Percentiles rank a stretch among this genome's conserved stretches.
phyloP scores from a whole-genome alignment of 2,797 vertebrate genomes.

The Anguilla anguilla region DNA sequence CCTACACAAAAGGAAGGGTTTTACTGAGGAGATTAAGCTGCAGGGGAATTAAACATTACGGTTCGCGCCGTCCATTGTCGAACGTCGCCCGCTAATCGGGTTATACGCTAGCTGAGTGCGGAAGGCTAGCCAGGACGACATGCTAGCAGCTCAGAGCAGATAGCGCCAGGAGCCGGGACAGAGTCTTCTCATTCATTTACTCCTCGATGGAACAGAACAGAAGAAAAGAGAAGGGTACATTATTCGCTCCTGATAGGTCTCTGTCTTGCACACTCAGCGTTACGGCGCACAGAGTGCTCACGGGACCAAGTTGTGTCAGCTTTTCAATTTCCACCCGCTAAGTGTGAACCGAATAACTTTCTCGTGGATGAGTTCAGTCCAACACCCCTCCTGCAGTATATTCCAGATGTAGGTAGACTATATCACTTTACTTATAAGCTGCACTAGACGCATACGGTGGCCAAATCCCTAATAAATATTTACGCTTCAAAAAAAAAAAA shows the following conservation, averaged over 20 bases:
- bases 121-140: background rate
- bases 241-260: background rate
- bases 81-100: background rate
- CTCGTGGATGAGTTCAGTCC: no score
- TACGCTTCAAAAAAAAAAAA: no score
- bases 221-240: no score
- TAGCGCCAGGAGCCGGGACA: background rate
- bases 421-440: no score
- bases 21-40: background rate
- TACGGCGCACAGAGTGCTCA: background rate
- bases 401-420: no score
- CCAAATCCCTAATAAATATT: no score
- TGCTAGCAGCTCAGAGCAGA: background rate
- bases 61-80: background rate
- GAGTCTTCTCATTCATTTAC: background rate
- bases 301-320: background rate
- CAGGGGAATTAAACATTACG: background rate
- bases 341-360: no score
- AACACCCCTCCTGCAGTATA: no score
- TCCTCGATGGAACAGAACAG: background rate
- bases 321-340: background rate
- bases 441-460: no score
- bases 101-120: no score
- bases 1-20: background rate
- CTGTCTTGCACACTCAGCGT: background rate